Percentiles rank a stretch among this genome's conserved stretches.
Conservation (phyloP, 2,888 invertebrate species). For the Papilio elwesi region DNA sequence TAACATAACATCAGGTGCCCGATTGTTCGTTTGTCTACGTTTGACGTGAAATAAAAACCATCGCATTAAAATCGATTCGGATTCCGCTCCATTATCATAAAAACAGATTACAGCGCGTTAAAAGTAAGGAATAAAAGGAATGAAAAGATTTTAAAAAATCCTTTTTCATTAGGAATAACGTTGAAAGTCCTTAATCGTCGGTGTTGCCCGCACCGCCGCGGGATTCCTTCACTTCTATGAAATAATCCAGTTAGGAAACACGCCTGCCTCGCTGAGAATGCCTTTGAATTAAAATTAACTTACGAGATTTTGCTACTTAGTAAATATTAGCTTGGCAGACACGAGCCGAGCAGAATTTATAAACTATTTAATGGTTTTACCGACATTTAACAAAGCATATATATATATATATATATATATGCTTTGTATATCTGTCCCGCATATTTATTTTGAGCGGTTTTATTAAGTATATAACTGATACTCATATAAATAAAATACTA, state of each 20-base stretch:
- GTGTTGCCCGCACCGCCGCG: slow-evolving; percentile 11
- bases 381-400: neutral
- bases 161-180: slow-evolving; percentile 16
- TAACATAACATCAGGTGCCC: no score
- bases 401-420: no score
- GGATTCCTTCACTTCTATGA: slow-evolving; percentile 28
- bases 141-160: slow-evolving; percentile 24
- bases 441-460: neutral
- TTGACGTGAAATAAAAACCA: no score
- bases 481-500: no score
- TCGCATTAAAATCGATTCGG: neutral
- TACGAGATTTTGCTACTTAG: slow-evolving; percentile 1
- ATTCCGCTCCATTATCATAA: slow-evolving; percentile 27
- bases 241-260: slow-evolving; percentile 25
- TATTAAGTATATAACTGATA: neutral
- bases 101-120: slow-evolving; percentile 29
- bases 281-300: slow-evolving; percentile 15
- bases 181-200: slow-evolving; percentile 6
- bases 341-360: neutral
- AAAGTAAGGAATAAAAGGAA: slow-evolving; percentile 22
- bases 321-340: neutral
- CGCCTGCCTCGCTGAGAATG: slow-evolving; percentile 8
- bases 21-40: no score
- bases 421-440: neutral
- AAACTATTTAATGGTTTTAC: neutral